Percentiles rank a stretch among this genome's conserved stretches.
phyloP scores from a whole-genome alignment of 2,797 vertebrate genomes.

The Artibeus jamaicensis region DNA sequence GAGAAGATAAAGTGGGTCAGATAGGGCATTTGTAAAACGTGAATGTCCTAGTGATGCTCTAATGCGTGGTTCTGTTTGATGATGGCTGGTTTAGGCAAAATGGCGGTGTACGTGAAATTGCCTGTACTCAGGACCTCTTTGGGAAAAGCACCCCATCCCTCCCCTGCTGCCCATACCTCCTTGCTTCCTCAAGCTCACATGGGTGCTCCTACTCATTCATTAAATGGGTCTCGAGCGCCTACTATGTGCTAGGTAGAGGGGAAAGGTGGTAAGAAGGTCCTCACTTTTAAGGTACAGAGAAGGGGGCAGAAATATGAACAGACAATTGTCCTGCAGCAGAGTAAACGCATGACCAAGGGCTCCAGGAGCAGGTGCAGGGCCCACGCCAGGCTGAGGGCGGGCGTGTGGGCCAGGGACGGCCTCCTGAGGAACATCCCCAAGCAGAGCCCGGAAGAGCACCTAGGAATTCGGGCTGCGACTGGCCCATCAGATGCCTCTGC shows the following conservation, averaged over 20 bases:
- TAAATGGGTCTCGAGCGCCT: neutral
- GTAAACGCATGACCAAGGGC: neutral
- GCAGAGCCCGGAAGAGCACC: neutral
- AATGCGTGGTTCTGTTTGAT: neutral
- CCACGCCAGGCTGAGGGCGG: neutral
- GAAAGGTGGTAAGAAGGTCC: neutral
- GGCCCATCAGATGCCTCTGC: neutral
- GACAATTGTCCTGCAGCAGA: neutral
- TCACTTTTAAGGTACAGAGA: neutral
- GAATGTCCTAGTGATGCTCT: neutral
- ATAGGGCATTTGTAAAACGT: slow-evolving; percentile 47
- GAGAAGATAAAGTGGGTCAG: slow-evolving; percentile 64
- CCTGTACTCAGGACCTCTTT: neutral
- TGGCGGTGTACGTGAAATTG: neutral
- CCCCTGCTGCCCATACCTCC: neutral
- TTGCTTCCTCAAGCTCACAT: neutral
- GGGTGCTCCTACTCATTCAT: neutral
- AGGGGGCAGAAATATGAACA: neutral
- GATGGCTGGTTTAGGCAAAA: neutral
- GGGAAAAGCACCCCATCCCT: neutral
- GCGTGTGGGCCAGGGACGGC: neutral
- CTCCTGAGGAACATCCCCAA: neutral
- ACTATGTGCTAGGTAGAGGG: neutral
- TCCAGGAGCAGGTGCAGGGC: neutral
- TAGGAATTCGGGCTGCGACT: neutral